Percentiles rank a stretch among this genome's conserved stretches.
phyloP scores from a whole-genome alignment of 2,113 vertebrate species.

The Noturus placidus region DNA sequence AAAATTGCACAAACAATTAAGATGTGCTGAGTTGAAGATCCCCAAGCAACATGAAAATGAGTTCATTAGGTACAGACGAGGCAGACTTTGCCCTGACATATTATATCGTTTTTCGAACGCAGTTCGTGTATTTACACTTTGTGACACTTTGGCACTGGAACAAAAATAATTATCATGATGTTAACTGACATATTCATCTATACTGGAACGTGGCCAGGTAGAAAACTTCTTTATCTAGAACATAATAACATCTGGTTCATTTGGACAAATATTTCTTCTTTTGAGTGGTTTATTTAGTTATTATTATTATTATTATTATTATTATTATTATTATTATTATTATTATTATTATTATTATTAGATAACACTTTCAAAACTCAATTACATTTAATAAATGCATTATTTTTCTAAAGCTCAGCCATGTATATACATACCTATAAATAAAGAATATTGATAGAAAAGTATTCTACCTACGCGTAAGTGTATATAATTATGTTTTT shows the following conservation, averaged over 20 bases:
- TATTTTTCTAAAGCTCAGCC: not conserved
- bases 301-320: not conserved
- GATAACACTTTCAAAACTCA: not conserved
- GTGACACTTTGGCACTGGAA: not conserved
- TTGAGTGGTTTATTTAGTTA: not conserved
- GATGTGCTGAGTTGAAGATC: constrained; percentile 38
- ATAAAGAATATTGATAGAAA: not conserved
- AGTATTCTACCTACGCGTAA: not conserved
- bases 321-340: not conserved
- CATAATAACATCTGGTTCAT: not conserved
- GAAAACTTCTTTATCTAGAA: not conserved
- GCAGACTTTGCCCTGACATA: constrained; percentile 25
- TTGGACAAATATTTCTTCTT: not conserved
- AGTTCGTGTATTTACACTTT: not conserved
- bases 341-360: not conserved
- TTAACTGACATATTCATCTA: not conserved
- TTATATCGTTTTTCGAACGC: not conserved
- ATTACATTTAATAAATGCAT: not conserved
- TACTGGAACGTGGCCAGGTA: not conserved
- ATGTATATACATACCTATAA: not conserved
- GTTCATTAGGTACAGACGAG: constrained; percentile 48
- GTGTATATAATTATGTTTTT: not conserved
- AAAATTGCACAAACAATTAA: constrained; percentile 41
- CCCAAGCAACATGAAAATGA: constrained; percentile 31
- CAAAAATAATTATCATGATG: not conserved